Base-by-base conservation (phyloP, 1,140 invertebrate genomes). In the Papilio xuthus region DNA sequence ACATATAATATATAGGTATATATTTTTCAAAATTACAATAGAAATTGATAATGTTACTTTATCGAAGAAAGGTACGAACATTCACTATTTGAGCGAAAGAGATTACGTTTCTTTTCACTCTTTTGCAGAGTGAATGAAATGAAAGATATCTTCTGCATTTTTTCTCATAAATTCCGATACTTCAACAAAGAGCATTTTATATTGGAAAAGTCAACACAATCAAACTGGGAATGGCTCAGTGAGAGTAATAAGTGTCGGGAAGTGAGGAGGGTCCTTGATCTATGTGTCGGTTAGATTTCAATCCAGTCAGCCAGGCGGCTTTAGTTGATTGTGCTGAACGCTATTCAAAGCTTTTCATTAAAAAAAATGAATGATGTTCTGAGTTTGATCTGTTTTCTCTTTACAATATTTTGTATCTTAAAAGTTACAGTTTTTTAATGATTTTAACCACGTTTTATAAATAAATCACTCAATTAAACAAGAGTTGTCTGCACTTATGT, bases 151-250 rank as follows among this genome's bases (percentile, higher is more conserved):
- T 53, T 26, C 20, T 53, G 50, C n/a, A 53, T 12, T 41, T 70
- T 70, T 42, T 26, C 70, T 42, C 41, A 44, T 72, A 72, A 72
- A 72, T 72, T 72, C 70, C 70, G 20, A 72, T 72, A 47, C 41
- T 42, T 44, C 70, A 47, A 72, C 70, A 47, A 47, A 47, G 12
- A 26, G 41, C 13, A 72, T 44, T 72, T 26, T 72, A 72, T 44
- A 72, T 72, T 47, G 70, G 20, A 72, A 47, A 26, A 72, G 42
- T 72, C 70, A 72, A 72, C 70, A 72, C 70, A 72, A 72, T 72
- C 41, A 18, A 20, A 41, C 67, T 70, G 67, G 1, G 70, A 47
- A 72, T 42, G 70, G 37, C 70, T 2, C 42, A 20, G 70, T 23
- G 23, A 72, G 41, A 72, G 41, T 47, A 72, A 72, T 72, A 72